A percentile compares a stretch with the other conserved stretches of the same genome.
phyloP scores from a whole-genome alignment of 2,888 invertebrate species.

The Drosophila nr. fundita region DNA sequence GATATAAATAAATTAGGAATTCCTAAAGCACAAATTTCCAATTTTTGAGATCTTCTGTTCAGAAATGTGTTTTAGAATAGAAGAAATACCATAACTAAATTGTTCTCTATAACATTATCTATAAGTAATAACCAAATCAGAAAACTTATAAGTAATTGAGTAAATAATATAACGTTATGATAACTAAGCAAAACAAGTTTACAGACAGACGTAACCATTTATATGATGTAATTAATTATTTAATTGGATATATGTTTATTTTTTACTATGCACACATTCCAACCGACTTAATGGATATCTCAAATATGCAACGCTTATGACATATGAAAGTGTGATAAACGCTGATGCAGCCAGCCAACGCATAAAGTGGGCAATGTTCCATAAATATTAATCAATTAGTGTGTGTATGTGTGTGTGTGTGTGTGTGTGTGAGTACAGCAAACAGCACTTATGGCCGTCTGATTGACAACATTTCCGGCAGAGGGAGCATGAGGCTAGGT shows the following conservation, averaged over 20 bases:
- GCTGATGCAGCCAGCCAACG: conserved; percentile 10
- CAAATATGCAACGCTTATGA: conserved; percentile 8
- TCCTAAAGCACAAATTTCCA: too few relatives aligned
- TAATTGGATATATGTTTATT: not conserved
- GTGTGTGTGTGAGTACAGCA: conserved; percentile 62
- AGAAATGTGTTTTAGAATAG: not conserved
- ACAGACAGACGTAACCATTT: not conserved
- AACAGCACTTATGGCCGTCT: conserved; percentile 68
- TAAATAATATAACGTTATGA: not conserved
- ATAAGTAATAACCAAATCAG: not conserved
- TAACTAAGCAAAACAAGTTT: not conserved
- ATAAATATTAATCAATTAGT: conserved; percentile 72
- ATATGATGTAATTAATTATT: not conserved
- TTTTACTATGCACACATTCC: not conserved
- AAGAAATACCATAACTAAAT: not conserved
- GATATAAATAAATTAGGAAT: not conserved
- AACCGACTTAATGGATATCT: conserved; percentile 1
- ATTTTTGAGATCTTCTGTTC: too few relatives aligned
- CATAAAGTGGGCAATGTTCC: conserved; percentile 41
- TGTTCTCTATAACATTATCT: too few relatives aligned
- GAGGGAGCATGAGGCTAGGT: not conserved
- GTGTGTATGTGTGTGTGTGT: conserved; percentile 49
- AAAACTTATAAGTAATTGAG: not conserved
- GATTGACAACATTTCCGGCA: conserved; percentile 55
- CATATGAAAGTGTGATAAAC: conserved; percentile 37